These are phyloP conservation scores for Ecdyonurus torrentis DNA, from an alignment of 2,888 invertebrate species.

Conservation along the genomic window DNA sequence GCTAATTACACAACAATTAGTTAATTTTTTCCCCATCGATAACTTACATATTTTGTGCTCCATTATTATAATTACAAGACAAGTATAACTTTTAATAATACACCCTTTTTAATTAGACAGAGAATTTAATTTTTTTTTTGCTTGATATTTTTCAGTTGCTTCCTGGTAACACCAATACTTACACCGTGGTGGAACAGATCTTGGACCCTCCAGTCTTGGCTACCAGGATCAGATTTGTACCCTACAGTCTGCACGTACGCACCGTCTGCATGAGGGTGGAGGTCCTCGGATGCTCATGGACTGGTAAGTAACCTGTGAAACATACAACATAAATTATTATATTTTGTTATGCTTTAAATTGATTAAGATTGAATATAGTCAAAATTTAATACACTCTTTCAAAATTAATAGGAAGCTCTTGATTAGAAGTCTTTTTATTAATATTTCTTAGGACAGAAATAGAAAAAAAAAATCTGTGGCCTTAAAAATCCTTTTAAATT, in stretches of 20 bases:
- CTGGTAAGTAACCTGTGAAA: too few species aligned
- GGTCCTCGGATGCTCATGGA: constrained; percentile 61
- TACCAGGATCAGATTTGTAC: constrained; percentile 58
- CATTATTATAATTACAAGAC: neutral
- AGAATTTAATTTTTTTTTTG: constrained; percentile 14
- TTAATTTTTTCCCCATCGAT: too few species aligned
- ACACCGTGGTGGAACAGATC: constrained; percentile 51
- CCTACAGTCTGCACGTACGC: constrained; percentile 57
- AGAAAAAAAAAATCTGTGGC: too few species aligned
- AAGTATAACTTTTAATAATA: neutral
- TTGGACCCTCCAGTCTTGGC: constrained; percentile 62
- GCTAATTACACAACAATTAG: too few species aligned
- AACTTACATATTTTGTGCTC: neutral
- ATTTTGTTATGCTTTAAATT: too few species aligned
- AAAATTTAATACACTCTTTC: too few species aligned
- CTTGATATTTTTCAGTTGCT: constrained; percentile 55
- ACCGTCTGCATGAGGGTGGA: constrained; percentile 71
- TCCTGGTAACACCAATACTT: constrained; percentile 62
- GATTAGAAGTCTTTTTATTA: too few species aligned
- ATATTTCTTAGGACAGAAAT: too few species aligned
- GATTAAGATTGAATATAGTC: too few species aligned
- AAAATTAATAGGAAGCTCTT: too few species aligned
- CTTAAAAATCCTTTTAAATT: too few species aligned
- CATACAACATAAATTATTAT: too few species aligned
- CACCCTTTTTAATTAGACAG: neutral